phyloP scores from a whole-genome alignment of 2,888 invertebrate genomes.

The Nomada ferruginata region DNA sequence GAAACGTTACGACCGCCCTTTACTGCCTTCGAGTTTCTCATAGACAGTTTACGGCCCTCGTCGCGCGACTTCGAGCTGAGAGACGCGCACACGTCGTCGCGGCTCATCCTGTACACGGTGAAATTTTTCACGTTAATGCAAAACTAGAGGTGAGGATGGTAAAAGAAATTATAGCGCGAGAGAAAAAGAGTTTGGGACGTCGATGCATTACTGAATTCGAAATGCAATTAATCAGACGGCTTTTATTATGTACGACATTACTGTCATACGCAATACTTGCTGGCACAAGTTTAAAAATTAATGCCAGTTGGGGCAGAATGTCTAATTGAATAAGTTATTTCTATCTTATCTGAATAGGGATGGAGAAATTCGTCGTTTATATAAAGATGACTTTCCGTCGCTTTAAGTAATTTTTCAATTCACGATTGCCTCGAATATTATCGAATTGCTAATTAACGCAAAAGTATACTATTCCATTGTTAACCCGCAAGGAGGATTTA shows the following conservation, averaged over 20 bases:
- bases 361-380: background rate
- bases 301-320: background rate
- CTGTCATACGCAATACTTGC: background rate
- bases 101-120: background rate
- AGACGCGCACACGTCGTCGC: constrained; percentile 13
- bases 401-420: background rate
- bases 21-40: constrained; percentile 74
- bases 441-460: constrained; percentile 10
- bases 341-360: background rate
- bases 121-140: constrained; percentile 13
- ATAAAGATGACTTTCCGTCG: background rate
- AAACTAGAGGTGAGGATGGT: background rate
- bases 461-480: constrained; percentile 5
- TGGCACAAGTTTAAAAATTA: background rate
- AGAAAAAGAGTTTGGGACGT: background rate
- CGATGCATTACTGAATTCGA: background rate
- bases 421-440: background rate
- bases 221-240: background rate
- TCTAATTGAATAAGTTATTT: background rate
- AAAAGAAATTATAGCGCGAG: background rate
- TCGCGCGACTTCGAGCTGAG: constrained; percentile 39
- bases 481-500: constrained; percentile 7
- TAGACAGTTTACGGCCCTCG: constrained; percentile 72
- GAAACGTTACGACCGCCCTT: constrained; percentile 71
- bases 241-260: background rate